Base-by-base conservation (phyloP, 2,888 invertebrate species). In the Calephelis perditalis region DNA sequence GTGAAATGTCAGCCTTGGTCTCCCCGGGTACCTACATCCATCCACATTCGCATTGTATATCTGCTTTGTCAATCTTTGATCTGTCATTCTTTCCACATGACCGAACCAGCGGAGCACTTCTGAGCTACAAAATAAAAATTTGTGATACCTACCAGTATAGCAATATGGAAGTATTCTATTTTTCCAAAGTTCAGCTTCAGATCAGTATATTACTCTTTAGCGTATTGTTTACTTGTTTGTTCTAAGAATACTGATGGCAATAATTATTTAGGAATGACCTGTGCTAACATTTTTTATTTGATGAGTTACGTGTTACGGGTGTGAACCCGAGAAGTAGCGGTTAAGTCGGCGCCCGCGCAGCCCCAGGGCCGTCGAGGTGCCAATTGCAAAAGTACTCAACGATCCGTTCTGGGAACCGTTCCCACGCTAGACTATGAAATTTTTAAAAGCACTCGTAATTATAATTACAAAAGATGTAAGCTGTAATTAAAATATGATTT, bases 381-480 rank as follows among this genome's bases (percentile, higher is more conserved):
- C 78, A 84, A 84, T 77, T 73, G 77, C 81, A 81, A 82, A 81
- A 56, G 56, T 72, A 75, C 67, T 68, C 62, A 63, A 62, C 56
- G 61, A 63, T 62, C 66, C 57, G 63, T 58, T 58, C 62, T 44
- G 55, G 59, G 61, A 58, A 45, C 60, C 55, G 56, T 71, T 72
- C 70, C 68, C 70, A 70, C 71, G 68, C 15, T 52, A 26, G 26
- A 35, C 26, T 35, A 52, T 52, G 52, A 52, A 52, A 52, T 52
- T 52, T 52, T 52, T 52, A 52, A 52, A 52, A 52, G 52, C 52
- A 52, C 52, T 52, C 52, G 52, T 52, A 52, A 52, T 49, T 49
- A 49, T 49, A 49, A 49, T 52, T 52, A 26, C 52, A 52, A 52
- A 52, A 52, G 52, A 52, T 52, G 26, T 9, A 35, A 52, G 35